Evolutionary conservation across 2,888 invertebrate species (phyloP).

Genomic region (Drosophila paramelanica): DNA sequence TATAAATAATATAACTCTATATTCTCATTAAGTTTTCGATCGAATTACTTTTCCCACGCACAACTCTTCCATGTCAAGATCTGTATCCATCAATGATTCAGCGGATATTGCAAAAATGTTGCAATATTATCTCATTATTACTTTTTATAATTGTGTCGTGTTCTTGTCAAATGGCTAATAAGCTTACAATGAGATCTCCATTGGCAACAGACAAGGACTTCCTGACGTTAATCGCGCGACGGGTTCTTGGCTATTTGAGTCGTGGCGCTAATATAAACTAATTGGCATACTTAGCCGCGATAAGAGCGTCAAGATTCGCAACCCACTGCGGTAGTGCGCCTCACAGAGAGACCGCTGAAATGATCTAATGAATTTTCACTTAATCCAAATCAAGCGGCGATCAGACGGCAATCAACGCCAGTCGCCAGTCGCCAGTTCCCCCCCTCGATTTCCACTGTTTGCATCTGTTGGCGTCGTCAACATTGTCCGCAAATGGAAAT

Average conservation of each 20-base stretch:
- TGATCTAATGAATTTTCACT: conserved; percentile 79
- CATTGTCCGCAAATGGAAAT: conserved; percentile 58
- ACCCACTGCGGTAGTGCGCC: conserved; percentile 65
- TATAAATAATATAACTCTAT: no score
- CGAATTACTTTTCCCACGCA: not conserved
- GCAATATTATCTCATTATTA: conserved; percentile 14
- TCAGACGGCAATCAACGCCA: conserved; percentile 65
- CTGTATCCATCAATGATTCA: conserved; percentile 24
- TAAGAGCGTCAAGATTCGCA: conserved; percentile 33
- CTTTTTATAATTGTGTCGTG: conserved; percentile 20
- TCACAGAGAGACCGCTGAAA: conserved; percentile 61
- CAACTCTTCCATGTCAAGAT: conserved; percentile 3
- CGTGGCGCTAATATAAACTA: conserved; percentile 69
- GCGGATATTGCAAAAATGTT: conserved; percentile 20
- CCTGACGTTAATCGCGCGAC: conserved; percentile 57
- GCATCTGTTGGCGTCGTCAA: conserved; percentile 77
- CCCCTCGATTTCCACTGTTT: no score
- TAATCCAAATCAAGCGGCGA: conserved; percentile 80
- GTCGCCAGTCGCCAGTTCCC: conserved; percentile 20
- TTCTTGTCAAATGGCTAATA: conserved; percentile 52
- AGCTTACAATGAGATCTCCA: conserved; percentile 57
- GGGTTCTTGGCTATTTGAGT: conserved; percentile 10
- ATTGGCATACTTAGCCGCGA: conserved; percentile 67
- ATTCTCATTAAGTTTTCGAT: not conserved
- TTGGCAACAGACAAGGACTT: conserved; percentile 41